phyloP scores from a whole-genome alignment of 2,113 vertebrate species.

The Pterocles burchelli region DNA sequence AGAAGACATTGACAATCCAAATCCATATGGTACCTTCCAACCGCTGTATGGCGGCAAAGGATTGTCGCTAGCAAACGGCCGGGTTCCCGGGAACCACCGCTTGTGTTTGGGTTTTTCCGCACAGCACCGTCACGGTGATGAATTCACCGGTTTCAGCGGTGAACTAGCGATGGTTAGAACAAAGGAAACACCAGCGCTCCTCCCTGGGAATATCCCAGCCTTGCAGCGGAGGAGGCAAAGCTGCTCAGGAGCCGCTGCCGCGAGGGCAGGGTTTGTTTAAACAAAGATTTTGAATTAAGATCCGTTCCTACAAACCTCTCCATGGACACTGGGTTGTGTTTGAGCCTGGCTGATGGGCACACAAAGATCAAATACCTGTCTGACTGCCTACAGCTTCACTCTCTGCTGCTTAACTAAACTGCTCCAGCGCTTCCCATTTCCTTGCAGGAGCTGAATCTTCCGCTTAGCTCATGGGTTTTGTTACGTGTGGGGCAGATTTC shows the following conservation, averaged over 20 bases:
- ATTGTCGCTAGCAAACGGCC: rapidly evolving
- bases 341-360: not conserved
- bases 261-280: not conserved
- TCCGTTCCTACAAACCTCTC: not conserved
- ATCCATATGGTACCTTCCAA: rapidly evolving
- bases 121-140: not conserved
- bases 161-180: rapidly evolving
- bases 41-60: rapidly evolving
- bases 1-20: not conserved
- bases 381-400: not conserved
- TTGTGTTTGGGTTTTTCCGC: not conserved
- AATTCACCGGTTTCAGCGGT: rapidly evolving
- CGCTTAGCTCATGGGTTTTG: rapidly evolving
- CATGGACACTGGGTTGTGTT: rapidly evolving
- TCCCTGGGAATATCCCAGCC: not conserved
- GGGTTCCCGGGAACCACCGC: not conserved
- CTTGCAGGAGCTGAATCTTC: not conserved
- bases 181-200: rapidly evolving
- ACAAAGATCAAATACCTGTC: not conserved
- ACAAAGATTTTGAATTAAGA: not conserved
- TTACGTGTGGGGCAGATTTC: not conserved
- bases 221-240: not conserved
- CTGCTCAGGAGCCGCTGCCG: rapidly evolving
- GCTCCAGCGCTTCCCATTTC: not conserved
- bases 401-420: not conserved